phyloP scores from a whole-genome alignment of 2,113 vertebrate genomes.

The Elanus axillaris region DNA sequence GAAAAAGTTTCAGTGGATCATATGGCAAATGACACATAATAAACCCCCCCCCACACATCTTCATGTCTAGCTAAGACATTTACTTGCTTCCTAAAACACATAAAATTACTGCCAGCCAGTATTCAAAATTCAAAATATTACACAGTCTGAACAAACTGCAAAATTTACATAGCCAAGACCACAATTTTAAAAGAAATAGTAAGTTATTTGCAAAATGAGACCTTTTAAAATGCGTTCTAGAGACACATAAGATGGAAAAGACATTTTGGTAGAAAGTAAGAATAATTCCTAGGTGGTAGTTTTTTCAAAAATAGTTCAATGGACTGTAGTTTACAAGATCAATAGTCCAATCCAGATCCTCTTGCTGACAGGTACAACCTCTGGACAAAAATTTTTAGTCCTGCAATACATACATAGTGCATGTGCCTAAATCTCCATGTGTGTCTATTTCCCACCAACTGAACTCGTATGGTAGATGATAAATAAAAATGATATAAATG shows the following conservation, averaged over 20 bases:
- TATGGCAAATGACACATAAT: background rate
- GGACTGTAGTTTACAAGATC: background rate
- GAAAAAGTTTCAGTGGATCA: background rate
- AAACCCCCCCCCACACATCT: accelerated
- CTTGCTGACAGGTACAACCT: background rate
- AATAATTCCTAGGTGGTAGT: background rate
- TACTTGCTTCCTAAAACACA: background rate
- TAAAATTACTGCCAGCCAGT: background rate
- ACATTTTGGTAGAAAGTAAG: background rate
- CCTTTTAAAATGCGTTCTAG: background rate
- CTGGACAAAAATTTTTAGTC: background rate
- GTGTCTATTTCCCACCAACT: background rate
- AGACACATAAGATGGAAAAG: background rate
- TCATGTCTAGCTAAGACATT: background rate
- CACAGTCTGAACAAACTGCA: background rate
- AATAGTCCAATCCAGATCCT: background rate
- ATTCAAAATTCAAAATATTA: background rate
- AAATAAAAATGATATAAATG: background rate
- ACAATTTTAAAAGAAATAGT: background rate
- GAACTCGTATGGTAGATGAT: background rate
- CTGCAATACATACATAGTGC: background rate
- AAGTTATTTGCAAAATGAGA: background rate
- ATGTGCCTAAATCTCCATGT: background rate
- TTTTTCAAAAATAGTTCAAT: background rate
- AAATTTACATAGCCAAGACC: background rate